A percentile compares a stretch with the other conserved stretches of the same genome.
These are phyloP conservation scores for Neogobius melanostomus DNA, from an alignment of 2,113 vertebrate genomes.

Conservation along the genomic window DNA sequence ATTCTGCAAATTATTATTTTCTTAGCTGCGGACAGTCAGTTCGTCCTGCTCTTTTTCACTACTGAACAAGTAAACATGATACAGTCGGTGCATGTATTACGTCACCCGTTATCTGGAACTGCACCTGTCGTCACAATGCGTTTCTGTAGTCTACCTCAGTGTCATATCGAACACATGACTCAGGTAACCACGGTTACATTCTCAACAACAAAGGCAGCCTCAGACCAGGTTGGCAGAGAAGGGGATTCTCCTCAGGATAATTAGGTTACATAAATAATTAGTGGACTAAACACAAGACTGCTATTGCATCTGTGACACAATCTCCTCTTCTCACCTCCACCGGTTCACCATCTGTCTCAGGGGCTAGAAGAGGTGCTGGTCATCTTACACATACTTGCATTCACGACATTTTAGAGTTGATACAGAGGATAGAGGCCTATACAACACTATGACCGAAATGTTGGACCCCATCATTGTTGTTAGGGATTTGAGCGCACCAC, in stretches of 20 bases:
- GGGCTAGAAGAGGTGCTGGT: slow-evolving; percentile 20
- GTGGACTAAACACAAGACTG: slow-evolving; percentile 34
- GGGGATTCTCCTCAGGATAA: slow-evolving; percentile 60
- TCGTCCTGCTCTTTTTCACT: background rate
- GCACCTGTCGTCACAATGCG: slow-evolving; percentile 16
- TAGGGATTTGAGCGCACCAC: too few relatives aligned
- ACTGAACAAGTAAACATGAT: background rate
- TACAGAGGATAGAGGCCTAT: too few relatives aligned
- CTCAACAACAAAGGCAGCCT: slow-evolving; percentile 53
- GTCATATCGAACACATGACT: slow-evolving; percentile 44
- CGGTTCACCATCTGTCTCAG: slow-evolving; percentile 48
- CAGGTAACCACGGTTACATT: slow-evolving; percentile 55
- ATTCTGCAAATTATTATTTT: background rate
- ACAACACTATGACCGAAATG: too few relatives aligned
- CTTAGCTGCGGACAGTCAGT: background rate
- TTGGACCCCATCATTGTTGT: too few relatives aligned
- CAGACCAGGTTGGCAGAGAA: slow-evolving; percentile 58
- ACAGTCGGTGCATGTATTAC: background rate
- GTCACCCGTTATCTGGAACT: background rate
- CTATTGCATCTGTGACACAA: slow-evolving; percentile 32
- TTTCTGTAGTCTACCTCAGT: slow-evolving; percentile 13
- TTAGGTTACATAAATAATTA: slow-evolving; percentile 69
- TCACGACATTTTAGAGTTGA: too few relatives aligned
- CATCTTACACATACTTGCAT: slow-evolving; percentile 33
- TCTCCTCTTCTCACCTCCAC: slow-evolving; percentile 14